These are phyloP conservation scores for Erebia ligea DNA, from an alignment of 2,888 invertebrate genomes.

Conservation along the genomic window DNA sequence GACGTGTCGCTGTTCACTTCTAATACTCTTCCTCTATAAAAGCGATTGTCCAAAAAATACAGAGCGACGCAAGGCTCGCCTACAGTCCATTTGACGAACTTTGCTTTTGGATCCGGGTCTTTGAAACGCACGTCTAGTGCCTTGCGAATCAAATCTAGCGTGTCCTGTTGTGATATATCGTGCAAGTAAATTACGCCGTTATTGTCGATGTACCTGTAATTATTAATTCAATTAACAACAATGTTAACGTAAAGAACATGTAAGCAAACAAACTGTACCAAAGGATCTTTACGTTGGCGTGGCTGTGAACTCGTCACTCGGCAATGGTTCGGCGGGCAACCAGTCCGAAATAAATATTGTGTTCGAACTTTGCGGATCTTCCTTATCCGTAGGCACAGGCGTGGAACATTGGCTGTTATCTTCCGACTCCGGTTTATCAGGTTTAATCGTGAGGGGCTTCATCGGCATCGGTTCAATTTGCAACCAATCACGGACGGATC, in stretches of 20 bases:
- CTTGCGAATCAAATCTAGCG: conserved; percentile 76
- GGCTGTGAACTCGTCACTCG: conserved; percentile 80
- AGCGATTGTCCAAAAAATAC: conserved; percentile 85
- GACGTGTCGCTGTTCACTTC: conserved; percentile 65
- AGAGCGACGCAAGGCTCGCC: conserved; percentile 88
- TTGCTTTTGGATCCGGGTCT: conserved; percentile 68
- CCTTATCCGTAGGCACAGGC: conserved; percentile 41
- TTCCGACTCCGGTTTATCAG: conserved; percentile 40
- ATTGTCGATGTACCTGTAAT: conserved; percentile 67
- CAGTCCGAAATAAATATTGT: conserved; percentile 80
- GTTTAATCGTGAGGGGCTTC: conserved; percentile 48
- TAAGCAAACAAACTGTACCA: conserved; percentile 8
- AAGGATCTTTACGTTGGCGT: conserved; percentile 81
- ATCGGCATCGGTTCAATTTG: conserved; percentile 64
- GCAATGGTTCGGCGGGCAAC: conserved; percentile 82
- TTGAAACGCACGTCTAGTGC: conserved; percentile 76
- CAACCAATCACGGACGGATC: conserved; percentile 68
- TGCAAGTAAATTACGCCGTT: conserved; percentile 76
- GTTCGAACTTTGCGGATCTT: conserved; percentile 43
- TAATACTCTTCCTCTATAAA: conserved; percentile 87
- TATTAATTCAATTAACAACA: background rate
- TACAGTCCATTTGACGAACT: conserved; percentile 80
- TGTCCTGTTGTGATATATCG: conserved; percentile 59
- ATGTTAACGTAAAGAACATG: background rate
- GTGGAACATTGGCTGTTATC: conserved; percentile 43